These are phyloP conservation scores for Podarcis cretensis DNA, from an alignment of 2,113 vertebrate species.

Conservation along the genomic window DNA sequence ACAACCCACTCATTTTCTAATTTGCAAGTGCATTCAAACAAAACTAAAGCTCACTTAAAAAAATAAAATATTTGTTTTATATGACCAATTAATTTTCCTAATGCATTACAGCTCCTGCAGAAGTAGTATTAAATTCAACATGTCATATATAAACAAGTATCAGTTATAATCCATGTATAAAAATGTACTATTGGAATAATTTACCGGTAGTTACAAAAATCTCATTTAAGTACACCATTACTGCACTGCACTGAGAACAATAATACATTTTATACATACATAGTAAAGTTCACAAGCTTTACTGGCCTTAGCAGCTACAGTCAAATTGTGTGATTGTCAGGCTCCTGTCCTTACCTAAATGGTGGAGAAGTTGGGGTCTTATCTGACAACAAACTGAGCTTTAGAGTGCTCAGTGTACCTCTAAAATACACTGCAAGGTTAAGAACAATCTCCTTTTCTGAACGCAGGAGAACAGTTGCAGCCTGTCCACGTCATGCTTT, in stretches of 20 bases:
- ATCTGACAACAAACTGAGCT: background rate
- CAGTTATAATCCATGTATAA: background rate
- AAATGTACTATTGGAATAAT: background rate
- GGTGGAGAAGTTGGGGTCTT: background rate
- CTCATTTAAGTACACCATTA: background rate
- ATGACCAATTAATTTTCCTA: background rate
- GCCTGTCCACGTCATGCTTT: background rate
- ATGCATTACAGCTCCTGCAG: background rate
- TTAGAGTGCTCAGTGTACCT: background rate
- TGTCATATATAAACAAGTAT: background rate
- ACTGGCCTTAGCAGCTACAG: background rate
- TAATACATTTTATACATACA: background rate
- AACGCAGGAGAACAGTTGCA: background rate
- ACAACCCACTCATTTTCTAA: background rate
- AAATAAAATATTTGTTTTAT: background rate
- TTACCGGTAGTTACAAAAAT: background rate
- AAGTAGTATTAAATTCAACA: background rate
- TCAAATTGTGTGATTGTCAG: background rate
- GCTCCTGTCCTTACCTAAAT: background rate
- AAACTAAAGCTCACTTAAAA: background rate
- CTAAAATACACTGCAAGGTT: background rate
- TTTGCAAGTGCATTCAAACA: background rate
- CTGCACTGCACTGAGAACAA: too few relatives aligned
- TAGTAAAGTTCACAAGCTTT: background rate
- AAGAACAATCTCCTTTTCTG: background rate